Base-by-base conservation (phyloP, 2,797 vertebrate genomes). In the Hoplostethus mediterraneus region DNA sequence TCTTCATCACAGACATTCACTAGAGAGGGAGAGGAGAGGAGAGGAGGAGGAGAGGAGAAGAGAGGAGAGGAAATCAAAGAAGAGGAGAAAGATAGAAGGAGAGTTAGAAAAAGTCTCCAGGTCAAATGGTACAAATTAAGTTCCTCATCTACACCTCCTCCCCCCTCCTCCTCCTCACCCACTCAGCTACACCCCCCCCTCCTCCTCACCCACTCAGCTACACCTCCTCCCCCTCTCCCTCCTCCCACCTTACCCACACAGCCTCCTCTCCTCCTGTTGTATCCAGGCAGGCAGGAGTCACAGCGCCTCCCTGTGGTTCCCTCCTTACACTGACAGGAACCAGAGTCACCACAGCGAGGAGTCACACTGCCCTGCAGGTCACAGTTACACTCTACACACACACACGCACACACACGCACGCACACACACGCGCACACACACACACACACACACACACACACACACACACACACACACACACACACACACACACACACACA, bases 271-370 rank as follows among this genome's bases (percentile, higher is more conserved):
- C 95, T 96, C 96, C 96, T 95, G 93, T 91, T 96, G 94, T 95
- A 97, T 83, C 97, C 96, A 40, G 95, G 93, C 77, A 94, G 86
- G 89, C 97, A 98, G 84, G 94, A 90, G 93, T 97, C 96, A 93
- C 97, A 98, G 90, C 97, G 97, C 89, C 95, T 93, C 86, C 97
- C 97, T 17, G 94, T 88, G 31, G 94, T 87, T 77, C 97, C 96
- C n/a, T 90, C 90, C 87, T 95, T 96, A 95, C 97, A 98, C 91
- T 94, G 94, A 95, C 97, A 98, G 88, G 94, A 93, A 80, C 97
- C 97, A 31, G 94, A 95, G 85, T 94, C 95, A 40, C 95, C 95
- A 93, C 97, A 98, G 91, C 96, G 95, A 82, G 95, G 95, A 83
- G 96, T 95, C 67, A 93, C 38, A 67, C 97, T 97, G 84, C 97